These are phyloP conservation scores for Telenomus remus DNA, from an alignment of 1,140 invertebrate genomes.

Conservation along the genomic window DNA sequence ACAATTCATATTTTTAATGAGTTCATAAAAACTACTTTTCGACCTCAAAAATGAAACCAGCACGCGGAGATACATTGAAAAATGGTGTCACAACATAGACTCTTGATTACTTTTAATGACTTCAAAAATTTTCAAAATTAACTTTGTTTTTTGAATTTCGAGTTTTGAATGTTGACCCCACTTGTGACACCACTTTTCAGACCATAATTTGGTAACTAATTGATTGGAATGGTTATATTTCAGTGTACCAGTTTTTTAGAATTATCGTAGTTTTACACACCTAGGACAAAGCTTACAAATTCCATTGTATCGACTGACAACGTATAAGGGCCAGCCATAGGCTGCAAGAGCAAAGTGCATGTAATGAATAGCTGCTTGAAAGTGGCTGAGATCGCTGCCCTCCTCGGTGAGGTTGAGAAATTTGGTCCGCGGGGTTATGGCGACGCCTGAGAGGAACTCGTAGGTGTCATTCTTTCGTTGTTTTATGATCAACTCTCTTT, in stretches of 20 bases:
- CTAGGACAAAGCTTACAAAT: constrained; percentile 84
- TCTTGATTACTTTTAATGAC: too few species aligned
- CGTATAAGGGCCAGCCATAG: constrained; percentile 93
- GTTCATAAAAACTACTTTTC: too few species aligned
- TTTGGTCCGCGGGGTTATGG: constrained; percentile 87
- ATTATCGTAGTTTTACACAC: too few species aligned
- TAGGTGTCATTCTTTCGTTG: constrained; percentile 89
- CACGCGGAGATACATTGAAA: too few species aligned
- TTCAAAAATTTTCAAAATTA: too few species aligned
- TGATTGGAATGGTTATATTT: not conserved
- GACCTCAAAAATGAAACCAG: too few species aligned
- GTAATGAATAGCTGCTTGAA: constrained; percentile 87
- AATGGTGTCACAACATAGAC: too few species aligned
- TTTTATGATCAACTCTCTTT: constrained; percentile 85
- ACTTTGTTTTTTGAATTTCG: too few species aligned
- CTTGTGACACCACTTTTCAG: too few species aligned
- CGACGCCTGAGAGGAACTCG: constrained; percentile 91
- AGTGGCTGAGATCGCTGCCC: constrained; percentile 81
- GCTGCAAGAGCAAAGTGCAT: constrained; percentile 92
- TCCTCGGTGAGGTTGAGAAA: constrained; percentile 90
- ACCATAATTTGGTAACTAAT: too few species aligned
- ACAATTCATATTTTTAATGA: not conserved
- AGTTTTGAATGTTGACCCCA: too few species aligned
- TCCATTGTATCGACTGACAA: constrained; percentile 84
- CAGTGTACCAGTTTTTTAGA: too few species aligned